Percentiles rank a stretch among this genome's conserved stretches.
These are phyloP conservation scores for Leuctra nigra DNA, from an alignment of 2,888 invertebrate genomes.

Conservation along the genomic window DNA sequence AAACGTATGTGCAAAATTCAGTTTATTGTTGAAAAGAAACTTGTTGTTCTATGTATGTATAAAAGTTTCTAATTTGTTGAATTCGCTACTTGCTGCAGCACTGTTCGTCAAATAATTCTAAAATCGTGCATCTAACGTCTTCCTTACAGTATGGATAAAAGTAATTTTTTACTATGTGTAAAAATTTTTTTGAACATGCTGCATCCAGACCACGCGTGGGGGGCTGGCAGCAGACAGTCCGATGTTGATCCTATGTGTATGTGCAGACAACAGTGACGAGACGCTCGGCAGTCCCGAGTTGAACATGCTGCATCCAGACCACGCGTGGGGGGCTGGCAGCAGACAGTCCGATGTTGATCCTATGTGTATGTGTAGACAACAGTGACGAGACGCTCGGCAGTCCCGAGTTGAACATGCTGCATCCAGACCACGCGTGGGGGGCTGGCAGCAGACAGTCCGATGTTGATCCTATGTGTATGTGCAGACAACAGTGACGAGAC, in stretches of 20 bases:
- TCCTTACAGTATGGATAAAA: no score
- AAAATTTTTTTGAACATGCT: constrained; percentile 62
- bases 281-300: constrained; percentile 39
- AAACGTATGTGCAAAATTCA: no score
- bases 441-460: constrained; percentile 59
- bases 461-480: constrained; percentile 33
- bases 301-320: constrained; percentile 76
- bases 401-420: constrained; percentile 56
- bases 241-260: constrained; percentile 30
- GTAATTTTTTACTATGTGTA: no score
- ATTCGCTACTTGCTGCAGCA: no score
- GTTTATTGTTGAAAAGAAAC: no score
- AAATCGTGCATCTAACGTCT: no score
- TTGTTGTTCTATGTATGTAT: no score
- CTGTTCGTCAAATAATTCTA: no score
- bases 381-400: constrained; percentile 39
- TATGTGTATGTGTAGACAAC: constrained; percentile 38
- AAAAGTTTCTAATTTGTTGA: no score
- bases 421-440: constrained; percentile 81
- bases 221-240: constrained; percentile 59
- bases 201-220: constrained; percentile 84
- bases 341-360: constrained; percentile 40
- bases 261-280: constrained; percentile 40
- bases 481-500: constrained; percentile 40
- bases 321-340: constrained; percentile 68